phyloP scores from a whole-genome alignment of 92 coral and sea anemone species.

The Paragorgia papillata region DNA sequence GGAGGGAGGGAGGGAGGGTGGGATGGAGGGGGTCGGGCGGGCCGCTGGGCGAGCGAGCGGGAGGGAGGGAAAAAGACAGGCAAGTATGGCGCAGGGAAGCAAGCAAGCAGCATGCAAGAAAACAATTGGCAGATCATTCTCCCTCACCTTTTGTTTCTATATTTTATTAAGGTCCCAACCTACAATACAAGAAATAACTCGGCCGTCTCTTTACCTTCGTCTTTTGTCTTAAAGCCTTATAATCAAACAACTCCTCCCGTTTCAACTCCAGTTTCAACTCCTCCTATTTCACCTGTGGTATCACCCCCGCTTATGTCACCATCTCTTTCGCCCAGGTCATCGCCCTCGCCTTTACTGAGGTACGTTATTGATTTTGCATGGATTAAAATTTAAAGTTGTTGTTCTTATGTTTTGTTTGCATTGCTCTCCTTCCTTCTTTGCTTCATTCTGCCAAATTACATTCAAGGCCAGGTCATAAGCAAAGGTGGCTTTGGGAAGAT shows the following conservation, averaged over 20 bases:
- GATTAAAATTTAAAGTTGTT: no score
- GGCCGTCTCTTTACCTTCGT: slow-evolving; percentile 10
- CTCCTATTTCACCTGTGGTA: slow-evolving; percentile 76
- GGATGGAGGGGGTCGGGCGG: no score
- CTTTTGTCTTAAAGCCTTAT: slow-evolving; percentile 80
- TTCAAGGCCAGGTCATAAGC: no score
- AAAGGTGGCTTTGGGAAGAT: no score
- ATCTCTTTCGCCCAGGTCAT: slow-evolving; percentile 30
- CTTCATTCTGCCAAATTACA: no score
- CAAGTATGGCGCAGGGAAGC: background rate
- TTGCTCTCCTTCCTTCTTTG: background rate
- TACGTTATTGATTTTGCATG: background rate
- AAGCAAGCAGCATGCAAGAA: no score
- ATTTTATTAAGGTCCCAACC: slow-evolving; percentile 5
- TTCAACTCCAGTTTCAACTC: slow-evolving; percentile 80
- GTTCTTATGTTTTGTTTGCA: no score
- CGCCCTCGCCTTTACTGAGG: slow-evolving; percentile 41
- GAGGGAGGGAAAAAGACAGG: background rate
- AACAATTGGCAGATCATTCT: no score
- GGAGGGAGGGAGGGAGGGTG: background rate
- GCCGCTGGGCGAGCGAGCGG: background rate
- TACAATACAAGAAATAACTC: slow-evolving; percentile 10
- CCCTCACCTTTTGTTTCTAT: background rate
- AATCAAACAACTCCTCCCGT: slow-evolving; percentile 76
- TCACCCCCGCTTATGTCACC: slow-evolving; percentile 48